These are phyloP conservation scores for Seira sanloemensis DNA, from an alignment of 2,888 invertebrate species.

Conservation along the genomic window DNA sequence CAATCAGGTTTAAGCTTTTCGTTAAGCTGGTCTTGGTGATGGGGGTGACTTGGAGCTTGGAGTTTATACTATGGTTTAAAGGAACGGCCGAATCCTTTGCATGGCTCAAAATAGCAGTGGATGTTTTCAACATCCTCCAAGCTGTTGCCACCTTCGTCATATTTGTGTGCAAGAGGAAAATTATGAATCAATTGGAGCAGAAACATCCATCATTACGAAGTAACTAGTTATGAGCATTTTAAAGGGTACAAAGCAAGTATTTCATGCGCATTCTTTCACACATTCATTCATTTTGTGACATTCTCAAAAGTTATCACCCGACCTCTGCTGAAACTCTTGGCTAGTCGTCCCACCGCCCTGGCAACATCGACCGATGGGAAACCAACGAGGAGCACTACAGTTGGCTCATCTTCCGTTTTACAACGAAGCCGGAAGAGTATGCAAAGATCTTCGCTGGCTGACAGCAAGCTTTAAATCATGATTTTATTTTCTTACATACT, in stretches of 20 bases:
- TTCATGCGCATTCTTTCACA: neutral
- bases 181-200: conserved; percentile 66
- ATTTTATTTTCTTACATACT: too few species aligned
- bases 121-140: conserved; percentile 68
- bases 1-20: conserved; percentile 65
- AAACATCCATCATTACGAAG: conserved; percentile 66
- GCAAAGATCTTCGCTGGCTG: neutral
- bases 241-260: neutral
- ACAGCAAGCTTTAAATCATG: conserved; percentile 18
- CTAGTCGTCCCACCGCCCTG: neutral
- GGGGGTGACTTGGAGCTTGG: conserved; percentile 70
- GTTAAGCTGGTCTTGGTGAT: conserved; percentile 71
- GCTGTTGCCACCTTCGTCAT: conserved; percentile 70
- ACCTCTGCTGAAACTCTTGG: conserved; percentile 25
- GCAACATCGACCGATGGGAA: conserved; percentile 39
- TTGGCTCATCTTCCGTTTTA: conserved; percentile 20
- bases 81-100: neutral
- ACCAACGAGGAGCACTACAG: conserved; percentile 44
- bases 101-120: conserved; percentile 65
- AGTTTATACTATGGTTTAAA: conserved; percentile 64
- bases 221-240: conserved; percentile 22
- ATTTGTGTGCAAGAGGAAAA: conserved; percentile 72
- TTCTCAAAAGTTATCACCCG: conserved; percentile 32
- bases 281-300: too few species aligned
- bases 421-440: conserved; percentile 28